These are phyloP conservation scores for Slavum lentiscoides DNA, from an alignment of 2,888 invertebrate genomes.

Conservation along the genomic window DNA sequence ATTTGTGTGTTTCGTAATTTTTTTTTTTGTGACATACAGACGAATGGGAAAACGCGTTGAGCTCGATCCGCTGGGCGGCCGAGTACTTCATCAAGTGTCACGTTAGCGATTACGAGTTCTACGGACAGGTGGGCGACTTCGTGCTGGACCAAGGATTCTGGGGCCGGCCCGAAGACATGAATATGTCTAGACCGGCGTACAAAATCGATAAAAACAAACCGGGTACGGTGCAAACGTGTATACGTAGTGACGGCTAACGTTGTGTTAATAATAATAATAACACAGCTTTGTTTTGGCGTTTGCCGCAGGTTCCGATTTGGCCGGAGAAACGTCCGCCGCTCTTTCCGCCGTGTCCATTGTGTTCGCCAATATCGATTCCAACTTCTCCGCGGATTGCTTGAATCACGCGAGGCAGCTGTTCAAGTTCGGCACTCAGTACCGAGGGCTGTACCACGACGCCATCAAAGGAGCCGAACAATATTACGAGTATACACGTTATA, in stretches of 20 bases:
- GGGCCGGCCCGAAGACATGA: conserved; percentile 68
- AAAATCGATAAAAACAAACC: conserved; percentile 65
- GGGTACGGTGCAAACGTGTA: conserved; percentile 58
- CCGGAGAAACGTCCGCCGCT: conserved; percentile 67
- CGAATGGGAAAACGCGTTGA: conserved; percentile 61
- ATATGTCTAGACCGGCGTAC: conserved; percentile 65
- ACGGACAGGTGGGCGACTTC: conserved; percentile 67
- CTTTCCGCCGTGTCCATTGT: conserved; percentile 65
- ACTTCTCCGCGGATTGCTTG: conserved; percentile 61
- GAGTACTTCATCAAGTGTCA: conserved; percentile 68
- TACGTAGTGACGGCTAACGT: too few species aligned
- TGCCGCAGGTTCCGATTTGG: conserved; percentile 64
- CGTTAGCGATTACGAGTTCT: conserved; percentile 62
- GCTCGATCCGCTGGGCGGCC: conserved; percentile 65
- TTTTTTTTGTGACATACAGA: conserved; percentile 56
- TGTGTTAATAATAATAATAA: too few species aligned
- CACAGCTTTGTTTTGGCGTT: too few species aligned
- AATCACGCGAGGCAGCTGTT: conserved; percentile 64
- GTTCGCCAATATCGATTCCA: conserved; percentile 61
- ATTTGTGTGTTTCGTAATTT: background rate
- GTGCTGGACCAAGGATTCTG: conserved; percentile 65
- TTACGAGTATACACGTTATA: conserved; percentile 62
- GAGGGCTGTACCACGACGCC: conserved; percentile 64
- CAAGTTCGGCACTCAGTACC: conserved; percentile 62
- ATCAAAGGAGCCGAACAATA: conserved; percentile 63